Evolutionary conservation across 1,140 invertebrate genomes (phyloP), one percentile per base, ranked within the genome.

Genomic region (Ceratina japonica): DNA sequence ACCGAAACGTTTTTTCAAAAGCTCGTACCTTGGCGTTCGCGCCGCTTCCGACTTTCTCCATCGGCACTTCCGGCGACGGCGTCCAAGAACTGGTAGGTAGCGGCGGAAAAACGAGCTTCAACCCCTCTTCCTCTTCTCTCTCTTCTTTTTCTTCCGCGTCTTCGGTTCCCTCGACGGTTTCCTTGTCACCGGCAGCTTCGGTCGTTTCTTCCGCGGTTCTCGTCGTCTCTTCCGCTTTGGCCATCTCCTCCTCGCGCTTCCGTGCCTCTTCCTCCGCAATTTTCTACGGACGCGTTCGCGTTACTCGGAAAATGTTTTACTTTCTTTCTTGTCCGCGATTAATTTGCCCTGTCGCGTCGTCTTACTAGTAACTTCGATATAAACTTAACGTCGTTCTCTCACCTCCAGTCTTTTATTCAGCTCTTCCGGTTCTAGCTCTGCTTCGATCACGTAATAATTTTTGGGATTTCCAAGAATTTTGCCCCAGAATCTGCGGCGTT

Each of bases 401-500:
- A 92, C 92, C 84, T 91, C 80, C 7, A 89, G 73, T 84, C 92
- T 86, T 44, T 81, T 82, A 54, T 84, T 88, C 44, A 95, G 83
- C 79, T 96, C 95, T 75, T 95, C 93, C 7, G 94, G 91, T 12
- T 93, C 93, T 0, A 96, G 88, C 65, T 95, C 94, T 4, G 94
- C 95, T 90, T 98, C 97, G 0, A 96, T 93, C 1, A 98, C 92
- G 74, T 96, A 96, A 88, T 97, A 98, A 89, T 97, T 96, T 75
- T 94, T 94, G 54, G 95, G 94, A 1, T 94, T 94, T 0, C 97
- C 97, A 89, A 95, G 95, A 72, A 98, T 95, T 91, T 97, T 97
- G 1, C 97, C 97, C 95, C 97, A 97, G 90, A 96, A 96, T 75
- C 94, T 94, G 69, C 7, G 1, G 3, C 3, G 24, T 16, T 15